Evolutionary conservation across 2,113 vertebrate genomes (phyloP).

Genomic region (Haemorhous mexicanus): DNA sequence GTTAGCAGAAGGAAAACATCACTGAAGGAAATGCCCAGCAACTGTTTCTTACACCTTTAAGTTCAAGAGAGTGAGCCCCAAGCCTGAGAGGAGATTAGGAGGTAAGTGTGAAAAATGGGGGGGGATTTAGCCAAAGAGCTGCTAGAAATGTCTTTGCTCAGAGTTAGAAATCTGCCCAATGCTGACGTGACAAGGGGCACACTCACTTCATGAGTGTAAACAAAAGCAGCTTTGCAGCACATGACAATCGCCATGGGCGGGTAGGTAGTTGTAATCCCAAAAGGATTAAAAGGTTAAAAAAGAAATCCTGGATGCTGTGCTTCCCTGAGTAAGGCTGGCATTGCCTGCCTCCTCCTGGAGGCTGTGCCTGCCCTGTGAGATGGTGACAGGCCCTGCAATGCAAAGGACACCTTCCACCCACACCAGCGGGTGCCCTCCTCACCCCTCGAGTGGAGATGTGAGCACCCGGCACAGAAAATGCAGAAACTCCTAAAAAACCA

Average conservation of each 20-base stretch:
- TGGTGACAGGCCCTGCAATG: fast-evolving
- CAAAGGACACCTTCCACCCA: background rate
- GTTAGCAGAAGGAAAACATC: background rate
- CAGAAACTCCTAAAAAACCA: background rate
- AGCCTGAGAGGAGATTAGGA: background rate
- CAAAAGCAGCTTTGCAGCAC: background rate
- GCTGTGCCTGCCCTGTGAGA: background rate
- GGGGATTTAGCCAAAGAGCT: background rate
- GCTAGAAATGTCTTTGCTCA: background rate
- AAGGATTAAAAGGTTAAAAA: background rate
- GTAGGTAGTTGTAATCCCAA: background rate
- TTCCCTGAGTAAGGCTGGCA: background rate
- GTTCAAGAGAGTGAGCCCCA: background rate
- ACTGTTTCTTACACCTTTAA: background rate
- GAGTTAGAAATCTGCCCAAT: background rate
- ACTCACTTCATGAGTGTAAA: background rate
- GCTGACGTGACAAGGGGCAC: background rate
- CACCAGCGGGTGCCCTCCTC: background rate
- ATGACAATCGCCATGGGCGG: background rate
- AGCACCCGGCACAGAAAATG: background rate
- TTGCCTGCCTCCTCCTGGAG: background rate
- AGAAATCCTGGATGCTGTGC: background rate
- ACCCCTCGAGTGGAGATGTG: fast-evolving
- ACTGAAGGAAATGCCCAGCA: background rate
- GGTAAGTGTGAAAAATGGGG: background rate